Base-by-base conservation (phyloP, 1,140 invertebrate species). In the Drosophila dunni region DNA sequence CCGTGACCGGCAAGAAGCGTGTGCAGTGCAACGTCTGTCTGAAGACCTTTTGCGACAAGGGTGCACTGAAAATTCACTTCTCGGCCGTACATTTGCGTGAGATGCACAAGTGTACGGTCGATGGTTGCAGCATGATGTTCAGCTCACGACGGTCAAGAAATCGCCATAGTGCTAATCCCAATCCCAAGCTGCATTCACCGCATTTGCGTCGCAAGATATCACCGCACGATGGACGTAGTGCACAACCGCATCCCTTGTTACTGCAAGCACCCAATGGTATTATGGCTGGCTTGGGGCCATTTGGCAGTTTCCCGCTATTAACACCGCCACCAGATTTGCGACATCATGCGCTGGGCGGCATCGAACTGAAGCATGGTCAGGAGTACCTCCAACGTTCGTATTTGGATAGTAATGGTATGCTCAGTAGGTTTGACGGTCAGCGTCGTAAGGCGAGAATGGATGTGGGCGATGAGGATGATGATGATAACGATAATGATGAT, bases 1-100 rank as follows among this genome's bases (percentile, higher is more conserved):
- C 97, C 0, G 95, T 97, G 0, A 97, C 97, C 1, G 97, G 97
- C 0, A 98, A 98, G 93, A 99, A 99, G 92, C 94, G 99, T 69
- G 99, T 99, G 5, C 97, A 99, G 90, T 99, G 99, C 93, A 98
- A 98, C 85, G 98, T 98, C 36, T 99, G 99, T 91, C 94, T 99
- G 57, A 99, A 99, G 93, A 99, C 98, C 33, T 99, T 99, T 93
- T 99, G 99, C 94, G 99, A 99, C 94, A 99, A 99, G 94, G 98
- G 98, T 58, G 99, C 99, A 0, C 94, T 99, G 1, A 99, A 99
- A 93, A 99, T 99, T 20, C 99, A 99, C 92, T 99, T 99, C 91
- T 99, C 98, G 50, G 99, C 99, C 0, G 99, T 99, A 6, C 99
- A 99, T 93, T 92, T 99, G 63, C 95, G 98, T 15, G 99, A 99